Evolutionary conservation across 2,113 vertebrate genomes (phyloP), one percentile per base, ranked within the genome.

Genomic region (Semnornis frantzii): DNA sequence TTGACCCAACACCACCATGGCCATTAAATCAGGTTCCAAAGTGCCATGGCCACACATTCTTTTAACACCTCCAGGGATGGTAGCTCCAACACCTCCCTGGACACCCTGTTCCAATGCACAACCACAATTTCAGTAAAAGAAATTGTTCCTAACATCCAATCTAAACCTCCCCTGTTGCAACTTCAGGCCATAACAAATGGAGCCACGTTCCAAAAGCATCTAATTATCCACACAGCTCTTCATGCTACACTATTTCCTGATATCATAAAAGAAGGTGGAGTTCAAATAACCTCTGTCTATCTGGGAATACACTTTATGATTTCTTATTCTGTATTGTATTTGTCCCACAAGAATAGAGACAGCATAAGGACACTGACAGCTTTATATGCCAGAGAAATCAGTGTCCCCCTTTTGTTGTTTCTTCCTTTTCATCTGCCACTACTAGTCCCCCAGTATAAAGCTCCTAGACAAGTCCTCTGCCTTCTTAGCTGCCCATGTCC

Each of bases 261-360:
- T 37, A 72, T 60, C 10, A 10, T 19, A 46, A 55, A 85, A 75
- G 37, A 70, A 87, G 55, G 25, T 20, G n/a, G 23, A n/a, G 72
- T 58, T 81, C 85, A 64, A 71, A 66, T 73, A 90, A 71, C 44
- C 8, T 10, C 91, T 5, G 2, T 90, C 70, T 82, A 83, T 59
- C 64, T 69, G 68, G 76, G 48, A 89, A 96, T 21, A 92, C 2
- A 10, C 44, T 95, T 85, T 84, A 82, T 23, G 39, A 85, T 64
- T 95, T 77, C 88, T 95, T 76, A 83, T 50, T 84, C 64, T 34
- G 8, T 24, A 81, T 76, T 90, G 72, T 95, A 87, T 93, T 96
- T 90, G 94, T 73, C 90, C 82, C 91, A 69, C 57, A 91, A 54
- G 81, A 78, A 92, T 69, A 96, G 80, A 94, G 80, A 63, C 68